Evolutionary conservation across 2,888 invertebrate genomes (phyloP), one percentile per base, ranked within the genome.

Genomic region (Isotomurus palustris): DNA sequence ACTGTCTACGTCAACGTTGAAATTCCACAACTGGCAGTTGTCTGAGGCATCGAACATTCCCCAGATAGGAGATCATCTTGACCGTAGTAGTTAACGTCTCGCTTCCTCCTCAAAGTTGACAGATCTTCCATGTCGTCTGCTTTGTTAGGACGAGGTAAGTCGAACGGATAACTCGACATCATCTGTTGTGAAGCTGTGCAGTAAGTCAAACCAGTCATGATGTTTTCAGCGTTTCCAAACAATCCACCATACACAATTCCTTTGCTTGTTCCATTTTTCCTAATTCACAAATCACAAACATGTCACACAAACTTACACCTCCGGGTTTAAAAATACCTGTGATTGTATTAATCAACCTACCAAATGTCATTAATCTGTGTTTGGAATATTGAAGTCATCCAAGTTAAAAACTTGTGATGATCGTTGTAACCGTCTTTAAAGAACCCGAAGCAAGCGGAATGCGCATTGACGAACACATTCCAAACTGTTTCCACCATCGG

Each of bases 401-500:
- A 56, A 1, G 62, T 58, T 1, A 60, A 56, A 41, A 60, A 67
- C 1, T 63, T 63, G 50, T 67, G 65, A 28, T 67, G 67, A 44
- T 67, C 67, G 24, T 63, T 63, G 25, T 41, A 56, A 10, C 49
- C 41, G 29, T 51, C 41, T 10, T 56, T 56, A 47, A 67, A 67
- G 40, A 43, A 60, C 5, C 36, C 40, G 44, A 48, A 67, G 29
- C 67, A 67, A 14, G 28, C 29, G 2, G 63, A 60, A 48, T 67
- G 67, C 1, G 64, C 65, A 40, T 64, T 61, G 27, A 56, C 50
- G 51, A 61, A 67, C 2, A 65, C 56, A 28, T 64, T 63, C 67
- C 67, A 67, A 3, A 64, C 64, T 5, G 65, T 67, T 38, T 67
- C 67, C 29, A 67, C 54, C 10, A 67, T 54, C 1, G 67, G 67